phyloP scores from a whole-genome alignment of 2,113 vertebrate genomes.

The Hystrix cristata region DNA sequence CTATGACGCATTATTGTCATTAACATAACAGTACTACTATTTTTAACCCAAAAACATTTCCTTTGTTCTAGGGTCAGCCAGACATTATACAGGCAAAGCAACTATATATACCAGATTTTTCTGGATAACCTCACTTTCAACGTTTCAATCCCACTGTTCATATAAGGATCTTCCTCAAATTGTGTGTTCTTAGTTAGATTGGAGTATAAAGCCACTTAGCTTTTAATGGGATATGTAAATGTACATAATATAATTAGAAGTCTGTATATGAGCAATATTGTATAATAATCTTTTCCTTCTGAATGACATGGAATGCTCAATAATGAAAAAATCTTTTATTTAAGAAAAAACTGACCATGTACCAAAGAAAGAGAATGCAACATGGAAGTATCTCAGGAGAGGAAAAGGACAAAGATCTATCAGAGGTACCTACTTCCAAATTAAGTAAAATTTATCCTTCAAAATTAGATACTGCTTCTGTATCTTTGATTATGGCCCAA shows the following conservation, averaged over 20 bases:
- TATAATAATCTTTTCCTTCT: conserved; percentile 19
- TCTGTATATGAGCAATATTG: background rate
- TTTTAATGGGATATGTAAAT: background rate
- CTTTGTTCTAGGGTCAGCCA: background rate
- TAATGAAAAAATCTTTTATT: conserved; percentile 10
- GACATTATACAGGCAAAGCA: background rate
- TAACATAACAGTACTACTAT: background rate
- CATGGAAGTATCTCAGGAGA: background rate
- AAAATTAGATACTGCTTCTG: background rate
- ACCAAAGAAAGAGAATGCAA: background rate
- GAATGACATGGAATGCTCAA: background rate
- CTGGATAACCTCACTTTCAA: background rate
- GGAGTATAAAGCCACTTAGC: conserved; percentile 7
- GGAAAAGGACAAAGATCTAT: conserved; percentile 62
- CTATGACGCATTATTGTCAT: background rate
- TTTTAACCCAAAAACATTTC: conserved; percentile 24
- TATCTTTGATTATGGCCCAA: background rate
- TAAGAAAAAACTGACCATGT: background rate
- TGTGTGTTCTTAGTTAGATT: background rate
- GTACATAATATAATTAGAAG: background rate
- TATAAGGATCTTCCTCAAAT: background rate
- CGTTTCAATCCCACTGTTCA: background rate
- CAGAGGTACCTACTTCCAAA: conserved; percentile 11
- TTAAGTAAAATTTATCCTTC: background rate
- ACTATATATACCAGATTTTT: background rate